Base-by-base conservation (phyloP, 2,113 vertebrate genomes). In the Strix uralensis region DNA sequence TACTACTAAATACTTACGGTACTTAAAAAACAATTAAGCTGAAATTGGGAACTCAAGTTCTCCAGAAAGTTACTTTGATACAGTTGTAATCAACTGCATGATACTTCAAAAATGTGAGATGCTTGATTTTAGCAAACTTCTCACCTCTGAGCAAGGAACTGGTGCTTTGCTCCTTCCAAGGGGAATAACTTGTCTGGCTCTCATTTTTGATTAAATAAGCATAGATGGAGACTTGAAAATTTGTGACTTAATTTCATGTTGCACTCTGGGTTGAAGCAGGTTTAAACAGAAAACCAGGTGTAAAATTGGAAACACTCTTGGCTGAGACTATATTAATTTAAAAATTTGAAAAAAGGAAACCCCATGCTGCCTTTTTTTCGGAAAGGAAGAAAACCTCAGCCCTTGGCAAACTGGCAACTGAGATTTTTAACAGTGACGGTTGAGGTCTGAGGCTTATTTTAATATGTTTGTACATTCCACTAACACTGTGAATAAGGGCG, bases 181-280 rank as follows among this genome's bases (percentile, higher is more conserved):
- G 62, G 15, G 46, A 54, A 55, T 22, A 80, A 20, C 2, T 42
- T 42, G 26, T 23, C 36, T 69, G 36, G 4, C 13, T 67, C 51
- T 52, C 0, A 0, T 49, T 59, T 46, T 42, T 1, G 0, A 27
- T 77, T 72, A 51, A 84, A 52, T 30, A 25, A 70, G 49, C 11
- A 2, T 49, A 4, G 19, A 27, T 18, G 29, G 57, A 69, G 13
- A 63, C 44, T 63, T 78, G 4, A 58, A 65, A 89, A 74, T 78
- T 20, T 54, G 25, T 90, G 55, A 51, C 54, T 67, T 77, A 42
- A 57, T 80, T 80, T 86, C 49, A 10, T 42, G 32, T 79, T 83
- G 8, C 34, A 8, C 12, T 71, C 51, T 62, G 65, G 25, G 9
- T 74, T 69, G 55, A 91, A 91, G 47, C n/a, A 78, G 15, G 15